These are phyloP conservation scores for Orius laevigatus DNA, from an alignment of 1,140 invertebrate genomes.

Conservation along the genomic window DNA sequence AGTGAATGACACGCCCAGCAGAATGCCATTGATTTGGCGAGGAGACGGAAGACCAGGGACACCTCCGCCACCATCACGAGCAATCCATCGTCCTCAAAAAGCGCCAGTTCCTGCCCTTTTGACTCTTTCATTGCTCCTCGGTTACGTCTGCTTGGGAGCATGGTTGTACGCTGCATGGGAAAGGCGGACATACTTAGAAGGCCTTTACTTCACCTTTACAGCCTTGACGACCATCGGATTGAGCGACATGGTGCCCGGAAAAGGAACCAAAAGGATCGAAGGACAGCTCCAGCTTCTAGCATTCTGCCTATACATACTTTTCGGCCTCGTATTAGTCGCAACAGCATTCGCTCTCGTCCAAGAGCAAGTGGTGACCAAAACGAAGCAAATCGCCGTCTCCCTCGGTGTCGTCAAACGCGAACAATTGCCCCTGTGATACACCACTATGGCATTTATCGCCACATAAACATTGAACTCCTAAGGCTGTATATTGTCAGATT, in stretches of 20 bases:
- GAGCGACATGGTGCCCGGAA: slow-evolving; percentile 51
- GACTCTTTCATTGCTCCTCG: slow-evolving; percentile 47
- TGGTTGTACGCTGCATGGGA: slow-evolving; percentile 52
- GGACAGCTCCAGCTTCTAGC: slow-evolving; percentile 45
- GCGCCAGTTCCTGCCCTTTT: slow-evolving; percentile 46
- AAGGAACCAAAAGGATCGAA: slow-evolving; percentile 33
- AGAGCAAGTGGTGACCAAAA: slow-evolving; percentile 67
- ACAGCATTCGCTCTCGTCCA: slow-evolving; percentile 88
- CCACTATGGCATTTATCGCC: background rate
- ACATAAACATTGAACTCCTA: too few relatives aligned
- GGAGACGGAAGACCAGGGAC: slow-evolving; percentile 13
- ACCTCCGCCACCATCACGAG: slow-evolving; percentile 21
- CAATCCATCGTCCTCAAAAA: slow-evolving; percentile 18
- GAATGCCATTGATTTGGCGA: slow-evolving; percentile 47
- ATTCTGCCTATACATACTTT: slow-evolving; percentile 69
- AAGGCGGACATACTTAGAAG: slow-evolving; percentile 65
- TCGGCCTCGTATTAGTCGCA: slow-evolving; percentile 75
- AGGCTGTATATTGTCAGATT: too few relatives aligned
- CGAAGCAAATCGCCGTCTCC: slow-evolving; percentile 44
- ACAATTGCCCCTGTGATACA: slow-evolving; percentile 15
- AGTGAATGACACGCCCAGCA: slow-evolving; percentile 50
- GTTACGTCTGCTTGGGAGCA: slow-evolving; percentile 55
- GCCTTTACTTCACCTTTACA: slow-evolving; percentile 76
- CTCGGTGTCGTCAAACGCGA: slow-evolving; percentile 30
- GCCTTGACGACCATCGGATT: slow-evolving; percentile 76